Percentiles rank a stretch among this genome's conserved stretches.
Evolutionary conservation across 2,888 invertebrate genomes (phyloP).

Genomic region (Xylota segnis): DNA sequence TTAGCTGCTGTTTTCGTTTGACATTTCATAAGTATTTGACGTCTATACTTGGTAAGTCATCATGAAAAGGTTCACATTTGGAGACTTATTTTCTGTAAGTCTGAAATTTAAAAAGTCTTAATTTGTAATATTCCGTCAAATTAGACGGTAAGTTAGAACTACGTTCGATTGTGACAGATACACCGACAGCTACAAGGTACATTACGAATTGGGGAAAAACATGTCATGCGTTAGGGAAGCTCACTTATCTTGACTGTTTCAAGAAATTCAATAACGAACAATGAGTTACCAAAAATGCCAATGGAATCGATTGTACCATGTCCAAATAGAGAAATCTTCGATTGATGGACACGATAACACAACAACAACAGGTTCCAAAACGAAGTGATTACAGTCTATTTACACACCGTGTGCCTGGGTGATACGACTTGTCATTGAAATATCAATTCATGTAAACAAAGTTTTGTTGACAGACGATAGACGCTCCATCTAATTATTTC

Average conservation of each 20-base stretch:
- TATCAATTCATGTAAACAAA: slow-evolving; percentile 29
- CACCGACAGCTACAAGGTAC: no score
- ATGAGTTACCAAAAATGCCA: slow-evolving; percentile 23
- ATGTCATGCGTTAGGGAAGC: slow-evolving; percentile 24
- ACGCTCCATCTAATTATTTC: slow-evolving; percentile 36
- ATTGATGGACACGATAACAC: slow-evolving; percentile 47
- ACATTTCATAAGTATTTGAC: no score
- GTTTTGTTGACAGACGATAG: slow-evolving; percentile 13
- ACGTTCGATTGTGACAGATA: not conserved
- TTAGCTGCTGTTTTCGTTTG: no score
- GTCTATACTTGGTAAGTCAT: no score
- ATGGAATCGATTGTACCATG: slow-evolving; percentile 21
- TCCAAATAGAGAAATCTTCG: slow-evolving; percentile 22
- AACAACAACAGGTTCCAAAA: slow-evolving; percentile 47
- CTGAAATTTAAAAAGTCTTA: no score
- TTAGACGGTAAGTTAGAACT: no score
- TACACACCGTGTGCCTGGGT: slow-evolving; percentile 1
- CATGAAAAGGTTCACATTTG: no score
- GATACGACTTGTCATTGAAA: slow-evolving; percentile 33
- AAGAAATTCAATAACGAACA: slow-evolving; percentile 9
- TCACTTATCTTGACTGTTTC: not conserved
- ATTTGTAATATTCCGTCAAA: no score
- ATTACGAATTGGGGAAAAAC: not conserved
- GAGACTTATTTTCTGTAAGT: no score
- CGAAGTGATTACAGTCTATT: slow-evolving; percentile 45